Percentiles rank a stretch among this genome's conserved stretches.
Evolutionary conservation across 2,113 vertebrate species (phyloP).

Genomic region (Chascanopsetta lugubris): DNA sequence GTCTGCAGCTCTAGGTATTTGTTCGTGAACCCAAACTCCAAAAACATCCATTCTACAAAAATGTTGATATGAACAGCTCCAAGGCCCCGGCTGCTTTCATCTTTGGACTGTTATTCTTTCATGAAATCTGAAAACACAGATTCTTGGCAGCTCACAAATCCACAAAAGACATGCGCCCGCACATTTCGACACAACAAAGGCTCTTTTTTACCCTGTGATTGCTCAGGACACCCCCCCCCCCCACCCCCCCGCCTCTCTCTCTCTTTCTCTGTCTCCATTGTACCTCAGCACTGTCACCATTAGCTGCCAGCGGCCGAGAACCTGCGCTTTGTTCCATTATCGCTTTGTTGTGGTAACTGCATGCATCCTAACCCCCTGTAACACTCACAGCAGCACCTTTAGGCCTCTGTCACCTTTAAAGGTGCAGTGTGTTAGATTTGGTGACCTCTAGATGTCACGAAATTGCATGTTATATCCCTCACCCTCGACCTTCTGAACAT

Average conservation of each 20-base stretch:
- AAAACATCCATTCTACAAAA: neutral
- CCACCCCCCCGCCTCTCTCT: conserved; percentile 30
- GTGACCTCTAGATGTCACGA: too few species aligned
- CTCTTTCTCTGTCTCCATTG: conserved; percentile 24
- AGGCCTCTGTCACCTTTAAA: too few species aligned
- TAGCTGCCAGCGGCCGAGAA: conserved; percentile 40
- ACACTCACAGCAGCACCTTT: too few species aligned
- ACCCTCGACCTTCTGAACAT: too few species aligned
- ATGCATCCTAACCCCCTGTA: conserved; percentile 13
- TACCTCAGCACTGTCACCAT: conserved; percentile 41
- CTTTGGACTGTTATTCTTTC: conserved; percentile 7
- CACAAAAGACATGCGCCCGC: conserved; percentile 18
- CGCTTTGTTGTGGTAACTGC: neutral
- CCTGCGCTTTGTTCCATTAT: conserved; percentile 38
- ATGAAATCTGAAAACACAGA: neutral
- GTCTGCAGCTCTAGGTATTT: neutral
- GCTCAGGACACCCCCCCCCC: neutral
- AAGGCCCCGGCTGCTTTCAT: neutral
- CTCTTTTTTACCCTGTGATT: neutral
- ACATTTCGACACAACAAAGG: conserved; percentile 12
- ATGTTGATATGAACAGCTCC: neutral
- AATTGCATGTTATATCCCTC: too few species aligned
- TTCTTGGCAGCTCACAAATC: neutral
- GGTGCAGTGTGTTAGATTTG: too few species aligned
- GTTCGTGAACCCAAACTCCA: neutral